A percentile compares a stretch with the other conserved stretches of the same genome.
Conservation (phyloP, 2,797 vertebrate genomes). For the Nasua narica region DNA sequence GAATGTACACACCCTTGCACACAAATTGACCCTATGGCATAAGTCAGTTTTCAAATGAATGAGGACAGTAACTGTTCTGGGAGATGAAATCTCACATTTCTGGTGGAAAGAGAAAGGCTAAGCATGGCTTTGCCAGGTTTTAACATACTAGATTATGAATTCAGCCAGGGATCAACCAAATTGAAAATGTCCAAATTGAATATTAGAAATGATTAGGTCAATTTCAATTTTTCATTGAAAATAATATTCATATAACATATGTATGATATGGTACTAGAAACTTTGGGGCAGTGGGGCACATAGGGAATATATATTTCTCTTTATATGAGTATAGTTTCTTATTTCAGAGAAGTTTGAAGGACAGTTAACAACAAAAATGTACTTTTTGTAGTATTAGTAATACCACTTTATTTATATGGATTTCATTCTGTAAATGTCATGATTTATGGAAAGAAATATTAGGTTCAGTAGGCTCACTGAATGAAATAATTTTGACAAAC, state of each 20-base stretch:
- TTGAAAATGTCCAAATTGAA: not conserved
- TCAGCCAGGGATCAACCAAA: not conserved
- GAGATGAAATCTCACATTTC: not conserved
- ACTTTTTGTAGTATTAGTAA: not conserved
- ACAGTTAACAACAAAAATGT: not conserved
- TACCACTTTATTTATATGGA: not conserved
- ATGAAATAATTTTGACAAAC: conserved; percentile 27
- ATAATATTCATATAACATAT: not conserved
- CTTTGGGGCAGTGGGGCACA: not conserved
- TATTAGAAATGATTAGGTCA: not conserved
- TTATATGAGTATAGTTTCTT: not conserved
- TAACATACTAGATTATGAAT: not conserved
- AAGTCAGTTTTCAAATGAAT: not conserved
- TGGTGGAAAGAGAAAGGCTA: not conserved
- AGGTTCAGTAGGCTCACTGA: not conserved
- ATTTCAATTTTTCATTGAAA: not conserved
- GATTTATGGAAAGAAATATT: not conserved
- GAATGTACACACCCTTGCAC: rapidly evolving
- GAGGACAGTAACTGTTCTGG: not conserved
- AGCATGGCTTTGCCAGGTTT: not conserved
- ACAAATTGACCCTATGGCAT: not conserved
- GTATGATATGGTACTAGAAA: not conserved
- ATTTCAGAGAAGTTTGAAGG: not conserved
- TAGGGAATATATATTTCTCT: not conserved
- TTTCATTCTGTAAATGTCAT: conserved; percentile 1